Evolutionary conservation across 2,797 vertebrate genomes (phyloP).

Genomic region (Limosa lapponica): DNA sequence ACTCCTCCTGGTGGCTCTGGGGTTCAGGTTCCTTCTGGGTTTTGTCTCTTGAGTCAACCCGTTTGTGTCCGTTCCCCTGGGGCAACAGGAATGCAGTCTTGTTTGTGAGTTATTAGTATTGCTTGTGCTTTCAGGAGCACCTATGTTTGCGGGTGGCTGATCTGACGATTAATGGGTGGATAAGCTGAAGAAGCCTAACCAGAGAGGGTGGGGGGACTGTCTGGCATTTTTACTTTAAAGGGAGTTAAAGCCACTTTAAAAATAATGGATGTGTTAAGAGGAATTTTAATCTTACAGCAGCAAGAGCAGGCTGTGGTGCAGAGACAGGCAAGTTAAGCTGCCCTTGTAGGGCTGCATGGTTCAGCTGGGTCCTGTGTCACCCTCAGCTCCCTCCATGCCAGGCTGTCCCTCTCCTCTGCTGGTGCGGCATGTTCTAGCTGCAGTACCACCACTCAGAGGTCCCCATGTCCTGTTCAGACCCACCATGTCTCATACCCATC

Average conservation of each 20-base stretch:
- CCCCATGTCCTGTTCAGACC: fast-evolving
- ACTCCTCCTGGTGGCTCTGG: neutral
- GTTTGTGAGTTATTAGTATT: neutral
- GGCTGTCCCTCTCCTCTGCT: neutral
- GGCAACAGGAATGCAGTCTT: neutral
- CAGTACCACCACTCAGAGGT: fast-evolving
- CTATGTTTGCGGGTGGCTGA: conserved; percentile 6
- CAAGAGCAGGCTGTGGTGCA: neutral
- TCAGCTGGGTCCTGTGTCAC: neutral
- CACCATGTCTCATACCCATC: fast-evolving
- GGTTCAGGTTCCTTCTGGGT: neutral
- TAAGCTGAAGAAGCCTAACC: neutral
- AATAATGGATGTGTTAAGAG: neutral
- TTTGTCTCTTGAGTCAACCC: neutral
- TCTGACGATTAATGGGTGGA: conserved; percentile 48
- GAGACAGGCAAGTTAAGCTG: neutral
- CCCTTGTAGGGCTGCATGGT: neutral
- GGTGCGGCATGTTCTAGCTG: neutral
- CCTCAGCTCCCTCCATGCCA: neutral
- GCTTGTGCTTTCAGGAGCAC: conserved; percentile 1
- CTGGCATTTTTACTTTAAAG: conserved; percentile 1
- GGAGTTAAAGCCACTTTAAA: neutral
- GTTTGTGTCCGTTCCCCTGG: neutral
- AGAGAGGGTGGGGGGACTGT: neutral
- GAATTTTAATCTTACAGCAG: neutral